Conservation (phyloP, 2,113 vertebrate species). For the Eclectus roratus region DNA sequence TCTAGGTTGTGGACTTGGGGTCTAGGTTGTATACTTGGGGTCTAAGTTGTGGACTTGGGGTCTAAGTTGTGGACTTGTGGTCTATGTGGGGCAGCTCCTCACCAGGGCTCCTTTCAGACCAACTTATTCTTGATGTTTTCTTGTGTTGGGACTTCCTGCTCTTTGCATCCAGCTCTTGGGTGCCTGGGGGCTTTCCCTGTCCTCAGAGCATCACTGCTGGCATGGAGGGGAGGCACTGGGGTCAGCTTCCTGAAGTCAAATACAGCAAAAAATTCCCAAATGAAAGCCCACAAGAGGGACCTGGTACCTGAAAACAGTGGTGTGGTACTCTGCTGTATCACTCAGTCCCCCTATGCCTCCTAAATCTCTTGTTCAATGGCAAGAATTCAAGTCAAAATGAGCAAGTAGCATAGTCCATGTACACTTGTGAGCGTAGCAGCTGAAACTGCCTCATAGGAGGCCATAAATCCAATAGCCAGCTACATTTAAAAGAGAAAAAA, state of each 20-base stretch:
- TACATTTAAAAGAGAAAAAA: background rate
- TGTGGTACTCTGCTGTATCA: background rate
- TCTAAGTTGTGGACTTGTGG: too few species aligned
- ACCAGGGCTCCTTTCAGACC: background rate
- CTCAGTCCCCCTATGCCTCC: background rate
- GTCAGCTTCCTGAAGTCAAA: background rate
- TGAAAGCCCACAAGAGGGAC: background rate
- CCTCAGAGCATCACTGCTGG: background rate
- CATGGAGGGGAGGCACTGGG: background rate
- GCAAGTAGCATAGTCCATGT: background rate
- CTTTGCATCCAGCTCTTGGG: background rate
- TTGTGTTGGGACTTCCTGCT: background rate
- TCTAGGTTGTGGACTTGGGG: too few species aligned
- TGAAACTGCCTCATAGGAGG: background rate
- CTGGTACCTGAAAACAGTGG: background rate
- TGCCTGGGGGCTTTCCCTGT: background rate
- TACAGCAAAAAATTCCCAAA: fast-evolving
- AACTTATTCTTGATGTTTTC: background rate
- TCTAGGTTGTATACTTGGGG: too few species aligned
- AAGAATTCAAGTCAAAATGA: background rate
- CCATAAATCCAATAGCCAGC: background rate
- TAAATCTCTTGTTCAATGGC: background rate
- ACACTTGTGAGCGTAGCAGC: background rate
- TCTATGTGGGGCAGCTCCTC: background rate
- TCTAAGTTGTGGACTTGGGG: too few species aligned